Conservation (phyloP, 2,888 invertebrate species). For the Sinodicranocentrus sp. region DNA sequence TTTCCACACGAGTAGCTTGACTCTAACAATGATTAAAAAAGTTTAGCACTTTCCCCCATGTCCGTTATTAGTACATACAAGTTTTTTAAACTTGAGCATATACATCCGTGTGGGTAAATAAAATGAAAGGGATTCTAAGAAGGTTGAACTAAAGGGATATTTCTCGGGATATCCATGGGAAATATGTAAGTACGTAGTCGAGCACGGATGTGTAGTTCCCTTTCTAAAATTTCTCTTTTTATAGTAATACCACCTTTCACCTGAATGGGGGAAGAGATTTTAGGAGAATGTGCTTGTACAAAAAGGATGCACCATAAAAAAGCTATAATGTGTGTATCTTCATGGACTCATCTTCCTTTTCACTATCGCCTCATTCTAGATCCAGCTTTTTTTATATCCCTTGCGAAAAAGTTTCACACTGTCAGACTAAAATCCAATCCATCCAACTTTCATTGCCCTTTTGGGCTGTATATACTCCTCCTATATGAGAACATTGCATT, state of each 20-base stretch:
- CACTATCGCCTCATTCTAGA: not conserved
- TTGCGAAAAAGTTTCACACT: conserved; percentile 32
- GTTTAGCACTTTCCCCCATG: conserved; percentile 61
- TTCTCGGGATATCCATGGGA: not conserved
- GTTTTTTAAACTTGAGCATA: conserved; percentile 20
- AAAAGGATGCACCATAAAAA: not conserved
- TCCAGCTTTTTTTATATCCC: conserved; percentile 5
- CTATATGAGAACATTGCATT: not conserved
- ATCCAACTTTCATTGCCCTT: conserved; percentile 61
- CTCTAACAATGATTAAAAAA: conserved; percentile 67
- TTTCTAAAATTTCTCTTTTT: not conserved
- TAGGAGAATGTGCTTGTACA: not conserved
- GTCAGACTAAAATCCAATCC: conserved; percentile 41
- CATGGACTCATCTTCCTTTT: too few relatives aligned
- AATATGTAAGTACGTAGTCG: not conserved
- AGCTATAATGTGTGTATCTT: too few relatives aligned
- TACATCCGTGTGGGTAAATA: not conserved
- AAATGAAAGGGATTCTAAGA: not conserved
- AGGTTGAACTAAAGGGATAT: not conserved
- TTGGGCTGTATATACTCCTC: conserved; percentile 36
- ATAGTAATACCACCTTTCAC: not conserved
- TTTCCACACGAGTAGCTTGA: conserved; percentile 60
- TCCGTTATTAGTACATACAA: conserved; percentile 51
- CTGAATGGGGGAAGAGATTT: not conserved
- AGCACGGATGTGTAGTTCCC: not conserved